Evolutionary conservation across 2,797 vertebrate genomes (phyloP).

Genomic region (Notamacropus eugenii): DNA sequence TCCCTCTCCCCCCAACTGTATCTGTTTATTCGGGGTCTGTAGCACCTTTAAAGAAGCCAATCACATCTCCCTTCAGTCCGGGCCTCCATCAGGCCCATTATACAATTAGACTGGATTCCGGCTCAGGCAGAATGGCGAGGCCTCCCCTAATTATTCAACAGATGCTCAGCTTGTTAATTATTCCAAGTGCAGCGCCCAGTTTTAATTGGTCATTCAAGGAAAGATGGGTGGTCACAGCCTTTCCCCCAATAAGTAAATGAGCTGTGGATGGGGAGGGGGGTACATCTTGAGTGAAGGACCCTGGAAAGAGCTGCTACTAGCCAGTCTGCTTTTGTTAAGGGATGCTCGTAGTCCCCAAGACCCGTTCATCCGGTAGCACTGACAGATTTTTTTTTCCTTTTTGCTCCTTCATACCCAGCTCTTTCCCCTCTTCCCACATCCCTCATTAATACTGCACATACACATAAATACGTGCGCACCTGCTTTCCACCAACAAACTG

Average conservation of each 20-base stretch:
- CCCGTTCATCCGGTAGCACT: neutral
- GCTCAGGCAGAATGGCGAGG: slow-evolving; percentile 74
- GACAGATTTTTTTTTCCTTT: neutral
- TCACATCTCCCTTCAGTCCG: slow-evolving; percentile 88
- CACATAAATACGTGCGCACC: neutral
- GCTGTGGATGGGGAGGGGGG: slow-evolving; percentile 66
- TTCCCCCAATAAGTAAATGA: slow-evolving; percentile 12
- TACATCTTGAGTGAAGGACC: neutral
- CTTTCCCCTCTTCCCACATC: neutral
- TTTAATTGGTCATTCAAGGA: slow-evolving; percentile 80
- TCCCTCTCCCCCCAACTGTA: neutral
- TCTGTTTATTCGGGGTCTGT: neutral
- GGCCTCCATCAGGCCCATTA: slow-evolving; percentile 88
- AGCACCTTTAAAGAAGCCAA: slow-evolving; percentile 62
- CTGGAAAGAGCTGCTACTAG: neutral
- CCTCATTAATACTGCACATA: neutral
- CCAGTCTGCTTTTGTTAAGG: neutral
- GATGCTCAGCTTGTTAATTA: slow-evolving; percentile 80
- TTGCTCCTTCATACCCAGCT: neutral
- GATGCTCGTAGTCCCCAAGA: neutral
- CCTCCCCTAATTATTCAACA: slow-evolving; percentile 80
- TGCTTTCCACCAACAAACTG: neutral
- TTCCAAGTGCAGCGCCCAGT: slow-evolving; percentile 65
- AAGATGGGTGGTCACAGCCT: slow-evolving; percentile 77
- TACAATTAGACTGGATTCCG: slow-evolving; percentile 85